Base-by-base conservation (phyloP, 2,888 invertebrate species). In the Sipha maydis region DNA sequence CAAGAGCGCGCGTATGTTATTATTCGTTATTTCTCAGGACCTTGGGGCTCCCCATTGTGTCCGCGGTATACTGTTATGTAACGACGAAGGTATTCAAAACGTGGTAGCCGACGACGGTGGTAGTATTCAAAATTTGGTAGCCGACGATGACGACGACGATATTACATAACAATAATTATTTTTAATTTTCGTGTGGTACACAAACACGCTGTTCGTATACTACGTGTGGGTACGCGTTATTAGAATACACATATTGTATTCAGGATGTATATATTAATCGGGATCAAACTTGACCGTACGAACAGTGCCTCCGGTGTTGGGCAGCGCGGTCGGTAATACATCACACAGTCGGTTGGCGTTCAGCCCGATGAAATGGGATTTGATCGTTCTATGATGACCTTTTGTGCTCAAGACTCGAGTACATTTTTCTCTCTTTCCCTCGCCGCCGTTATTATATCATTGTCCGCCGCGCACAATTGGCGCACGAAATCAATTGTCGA, bases 1-100 rank as follows among this genome's bases (percentile, higher is more conserved):
- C 61, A 25, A 61, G 61, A 19, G 61, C 61, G 61, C 80, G 61
- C 25, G 25, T 17, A 25, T 25, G 56, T 73, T 75, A 75, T 75
- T 38, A 84, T 61, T 31, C 31, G 75, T 84, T 61, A 28, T 85
- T 86, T 80, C 73, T 31, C 61, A 80, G 73, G 86, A 88, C 86
- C 86, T 88, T 80, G 86, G 61, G 73, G 80, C 71, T 34, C 56
- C 38, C 38, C 41, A 88, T 88, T 80, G 80, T 79, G 73, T 77
- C 86, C 73, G 56, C 38, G 21, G 61, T 61, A 61, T 21, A 61
- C 61, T 21, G 14, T 88, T 88, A 61, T 88, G 80, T 38, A 88
- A 88, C 41, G 80, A 25, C 28, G 67, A 14, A 48, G 17, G 31
- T 84, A 84, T 84, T 76, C 76, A 84, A 76, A 76, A 69, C 77